Percentiles rank a stretch among this genome's conserved stretches.
Conservation (phyloP, 2,113 vertebrate species). For the Ia io region DNA sequence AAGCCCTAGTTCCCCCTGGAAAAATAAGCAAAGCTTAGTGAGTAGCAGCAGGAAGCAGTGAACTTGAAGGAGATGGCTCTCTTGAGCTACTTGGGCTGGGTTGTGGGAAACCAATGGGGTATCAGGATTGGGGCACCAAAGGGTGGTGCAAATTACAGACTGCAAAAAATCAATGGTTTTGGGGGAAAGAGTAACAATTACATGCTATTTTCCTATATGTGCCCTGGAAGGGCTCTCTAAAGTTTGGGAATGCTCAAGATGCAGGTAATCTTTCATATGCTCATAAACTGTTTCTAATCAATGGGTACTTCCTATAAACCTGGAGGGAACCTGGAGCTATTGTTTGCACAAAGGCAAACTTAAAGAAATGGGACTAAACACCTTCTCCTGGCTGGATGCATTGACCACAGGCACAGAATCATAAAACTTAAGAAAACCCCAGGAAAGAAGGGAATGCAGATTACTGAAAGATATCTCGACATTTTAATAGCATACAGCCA, state of each 20-base stretch:
- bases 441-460: conserved; percentile 6
- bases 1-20: conserved; percentile 88
- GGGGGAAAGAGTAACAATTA: not conserved
- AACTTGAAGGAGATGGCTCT: not conserved
- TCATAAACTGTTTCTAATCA: not conserved
- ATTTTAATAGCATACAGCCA: not conserved
- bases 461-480: not conserved
- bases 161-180: not conserved
- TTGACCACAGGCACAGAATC: not conserved
- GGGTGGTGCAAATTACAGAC: not conserved
- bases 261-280: not conserved
- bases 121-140: not conserved
- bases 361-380: conserved; percentile 22
- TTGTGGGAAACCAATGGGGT: not conserved
- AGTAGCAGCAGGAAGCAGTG: not conserved
- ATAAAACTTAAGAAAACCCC: not conserved
- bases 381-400: not conserved
- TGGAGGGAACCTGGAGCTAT: not conserved
- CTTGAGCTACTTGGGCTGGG: not conserved
- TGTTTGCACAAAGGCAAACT: conserved; percentile 2
- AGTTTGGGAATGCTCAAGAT: not conserved
- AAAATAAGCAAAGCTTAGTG: conserved; percentile 44
- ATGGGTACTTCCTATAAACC: not conserved
- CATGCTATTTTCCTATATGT: not conserved
- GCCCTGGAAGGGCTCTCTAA: not conserved